Percentiles rank a stretch among this genome's conserved stretches.
Conservation (phyloP, 2,797 vertebrate species). For the Gallinago stenura region DNA sequence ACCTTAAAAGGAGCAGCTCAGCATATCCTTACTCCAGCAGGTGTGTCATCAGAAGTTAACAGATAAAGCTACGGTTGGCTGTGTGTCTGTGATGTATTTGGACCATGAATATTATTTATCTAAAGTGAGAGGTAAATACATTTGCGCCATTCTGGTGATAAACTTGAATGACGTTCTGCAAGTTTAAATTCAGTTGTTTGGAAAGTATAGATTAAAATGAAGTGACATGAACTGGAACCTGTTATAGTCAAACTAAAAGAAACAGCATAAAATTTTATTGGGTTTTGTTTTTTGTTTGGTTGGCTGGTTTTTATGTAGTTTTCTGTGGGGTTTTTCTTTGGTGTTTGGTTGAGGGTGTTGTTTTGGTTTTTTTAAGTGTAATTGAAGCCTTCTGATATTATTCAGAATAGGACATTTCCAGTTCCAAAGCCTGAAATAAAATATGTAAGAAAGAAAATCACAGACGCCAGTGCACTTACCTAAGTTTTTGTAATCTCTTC, state of each 20-base stretch:
- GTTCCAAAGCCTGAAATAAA: background rate
- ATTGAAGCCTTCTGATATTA: background rate
- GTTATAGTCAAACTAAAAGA: background rate
- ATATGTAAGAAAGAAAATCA: rapidly evolving
- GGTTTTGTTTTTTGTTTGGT: background rate
- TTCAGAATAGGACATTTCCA: background rate
- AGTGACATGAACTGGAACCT: background rate
- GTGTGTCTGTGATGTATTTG: background rate
- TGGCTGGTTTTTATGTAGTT: background rate
- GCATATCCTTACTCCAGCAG: background rate
- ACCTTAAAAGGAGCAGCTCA: background rate
- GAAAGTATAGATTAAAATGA: background rate
- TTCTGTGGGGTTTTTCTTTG: background rate
- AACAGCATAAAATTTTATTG: background rate
- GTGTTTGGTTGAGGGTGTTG: background rate
- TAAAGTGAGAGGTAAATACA: background rate
- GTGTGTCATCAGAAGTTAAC: background rate
- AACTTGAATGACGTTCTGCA: background rate
- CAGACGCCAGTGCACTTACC: too few species aligned
- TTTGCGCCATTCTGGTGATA: background rate
- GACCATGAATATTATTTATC: background rate
- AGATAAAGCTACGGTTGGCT: background rate
- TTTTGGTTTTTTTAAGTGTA: background rate
- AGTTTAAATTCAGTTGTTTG: background rate
- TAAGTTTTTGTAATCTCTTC: background rate